Percentiles rank a stretch among this genome's conserved stretches.
Conservation (phyloP, 2,797 vertebrate genomes). For the Antrozous pallidus region DNA sequence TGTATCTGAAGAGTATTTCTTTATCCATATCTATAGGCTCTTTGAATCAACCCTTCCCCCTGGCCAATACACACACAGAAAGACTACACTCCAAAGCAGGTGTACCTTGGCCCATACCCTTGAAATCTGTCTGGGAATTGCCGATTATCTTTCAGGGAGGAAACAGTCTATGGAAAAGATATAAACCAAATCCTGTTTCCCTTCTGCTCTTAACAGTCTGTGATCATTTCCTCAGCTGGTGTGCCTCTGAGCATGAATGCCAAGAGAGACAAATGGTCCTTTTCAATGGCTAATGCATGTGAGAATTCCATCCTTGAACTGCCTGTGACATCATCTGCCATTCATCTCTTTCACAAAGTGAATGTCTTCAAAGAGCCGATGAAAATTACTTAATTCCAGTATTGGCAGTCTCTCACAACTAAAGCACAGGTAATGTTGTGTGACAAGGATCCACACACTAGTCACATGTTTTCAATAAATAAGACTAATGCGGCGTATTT, state of each 20-base stretch:
- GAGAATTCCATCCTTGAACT: slow-evolving; percentile 26
- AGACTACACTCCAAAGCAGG: background rate
- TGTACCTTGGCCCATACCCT: background rate
- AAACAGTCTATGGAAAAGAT: background rate
- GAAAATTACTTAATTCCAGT: background rate
- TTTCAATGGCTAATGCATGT: background rate
- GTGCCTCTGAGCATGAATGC: background rate
- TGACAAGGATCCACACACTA: background rate
- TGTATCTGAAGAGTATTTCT: background rate
- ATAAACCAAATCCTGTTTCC: background rate
- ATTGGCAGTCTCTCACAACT: background rate
- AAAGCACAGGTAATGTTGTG: background rate
- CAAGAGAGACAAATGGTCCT: background rate
- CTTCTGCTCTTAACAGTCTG: background rate
- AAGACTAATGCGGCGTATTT: background rate
- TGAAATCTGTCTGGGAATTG: background rate
- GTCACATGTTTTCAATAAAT: background rate
- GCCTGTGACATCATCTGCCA: background rate
- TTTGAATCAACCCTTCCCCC: background rate
- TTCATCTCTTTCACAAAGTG: background rate
- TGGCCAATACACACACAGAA: no score
- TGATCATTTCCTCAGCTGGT: background rate
- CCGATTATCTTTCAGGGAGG: background rate
- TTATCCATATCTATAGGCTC: background rate
- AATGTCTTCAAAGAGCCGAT: slow-evolving; percentile 9